phyloP scores from a whole-genome alignment of 2,888 invertebrate genomes.

The Heliconius ismenius region DNA sequence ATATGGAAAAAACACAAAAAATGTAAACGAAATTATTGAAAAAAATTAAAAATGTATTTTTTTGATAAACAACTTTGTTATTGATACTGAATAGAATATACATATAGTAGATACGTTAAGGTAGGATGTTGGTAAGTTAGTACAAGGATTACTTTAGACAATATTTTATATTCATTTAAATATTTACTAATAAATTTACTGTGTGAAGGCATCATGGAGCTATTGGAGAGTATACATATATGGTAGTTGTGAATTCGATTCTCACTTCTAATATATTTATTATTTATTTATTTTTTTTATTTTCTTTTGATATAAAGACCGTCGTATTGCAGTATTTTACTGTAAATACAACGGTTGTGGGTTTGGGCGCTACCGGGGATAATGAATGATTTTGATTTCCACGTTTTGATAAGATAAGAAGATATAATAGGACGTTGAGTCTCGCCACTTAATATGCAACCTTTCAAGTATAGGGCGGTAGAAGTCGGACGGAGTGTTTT shows the following conservation, averaged over 20 bases:
- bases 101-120: slow-evolving; percentile 22
- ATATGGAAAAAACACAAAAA: slow-evolving; percentile 23
- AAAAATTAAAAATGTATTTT: slow-evolving; percentile 41
- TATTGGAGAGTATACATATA: neutral
- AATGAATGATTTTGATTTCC: no score
- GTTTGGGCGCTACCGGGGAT: no score
- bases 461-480: no score
- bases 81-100: slow-evolving; percentile 27
- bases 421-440: no score
- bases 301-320: neutral
- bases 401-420: no score
- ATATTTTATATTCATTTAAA: slow-evolving; percentile 38
- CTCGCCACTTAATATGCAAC: no score
- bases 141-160: slow-evolving; percentile 34
- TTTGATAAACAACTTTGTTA: slow-evolving; percentile 44
- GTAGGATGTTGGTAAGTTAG: slow-evolving; percentile 27
- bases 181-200: slow-evolving; percentile 19
- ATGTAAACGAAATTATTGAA: slow-evolving; percentile 38
- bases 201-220: neutral
- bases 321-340: neutral
- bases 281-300: neutral
- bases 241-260: neutral
- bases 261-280: neutral
- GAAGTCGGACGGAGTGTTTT: no score
- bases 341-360: no score